Conservation (phyloP, 2,797 vertebrate species). For the Hypotaenidia okinawae region DNA sequence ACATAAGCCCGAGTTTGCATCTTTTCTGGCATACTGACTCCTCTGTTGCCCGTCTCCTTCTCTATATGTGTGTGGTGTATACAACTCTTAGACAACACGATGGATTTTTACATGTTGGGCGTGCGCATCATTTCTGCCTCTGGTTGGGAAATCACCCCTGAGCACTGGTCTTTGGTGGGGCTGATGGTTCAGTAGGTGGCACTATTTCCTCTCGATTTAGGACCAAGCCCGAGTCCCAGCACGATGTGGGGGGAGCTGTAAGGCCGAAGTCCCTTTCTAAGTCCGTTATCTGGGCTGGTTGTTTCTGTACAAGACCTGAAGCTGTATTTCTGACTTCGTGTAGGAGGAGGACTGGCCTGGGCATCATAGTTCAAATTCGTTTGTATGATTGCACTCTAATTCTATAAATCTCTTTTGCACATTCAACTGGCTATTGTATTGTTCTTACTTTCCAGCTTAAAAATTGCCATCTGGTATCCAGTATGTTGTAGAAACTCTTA, state of each 20-base stretch:
- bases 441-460: neutral
- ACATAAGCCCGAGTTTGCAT: neutral
- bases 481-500: neutral
- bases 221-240: neutral
- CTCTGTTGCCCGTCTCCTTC: neutral
- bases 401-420: neutral
- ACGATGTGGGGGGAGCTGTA: neutral
- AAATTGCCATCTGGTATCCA: neutral
- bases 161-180: neutral
- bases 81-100: neutral
- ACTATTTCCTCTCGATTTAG: conserved; percentile 43
- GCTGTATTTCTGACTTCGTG: neutral
- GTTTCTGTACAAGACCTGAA: neutral
- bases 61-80: neutral
- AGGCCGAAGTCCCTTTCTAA: neutral
- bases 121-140: neutral
- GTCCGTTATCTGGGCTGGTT: neutral
- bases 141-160: neutral
- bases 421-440: neutral
- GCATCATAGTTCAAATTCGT: neutral
- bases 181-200: conserved; percentile 46
- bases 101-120: neutral
- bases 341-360: neutral
- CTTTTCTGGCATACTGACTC: neutral
- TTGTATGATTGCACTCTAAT: neutral